phyloP scores from a whole-genome alignment of 64 coral and sea anemone genomes.

The Anthopleura sola region DNA sequence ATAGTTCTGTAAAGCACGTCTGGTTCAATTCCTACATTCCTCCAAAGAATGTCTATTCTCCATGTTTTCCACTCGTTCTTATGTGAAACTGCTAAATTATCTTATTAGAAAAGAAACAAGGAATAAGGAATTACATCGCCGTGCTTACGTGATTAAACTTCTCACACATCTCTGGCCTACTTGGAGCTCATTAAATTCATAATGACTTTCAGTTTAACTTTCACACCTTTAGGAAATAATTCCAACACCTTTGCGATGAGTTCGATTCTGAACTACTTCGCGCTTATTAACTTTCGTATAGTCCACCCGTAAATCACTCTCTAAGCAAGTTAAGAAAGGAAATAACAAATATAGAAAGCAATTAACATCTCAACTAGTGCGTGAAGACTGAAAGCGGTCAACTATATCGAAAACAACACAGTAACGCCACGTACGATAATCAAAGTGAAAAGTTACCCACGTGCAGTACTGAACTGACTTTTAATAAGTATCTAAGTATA shows the following conservation, averaged over 20 bases:
- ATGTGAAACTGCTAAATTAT: too few species aligned
- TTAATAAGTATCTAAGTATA: constrained; percentile 2
- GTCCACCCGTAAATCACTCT: too few species aligned
- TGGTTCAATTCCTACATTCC: too few species aligned
- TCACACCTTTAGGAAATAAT: neutral
- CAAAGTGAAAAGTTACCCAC: neutral
- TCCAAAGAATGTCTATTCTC: too few species aligned
- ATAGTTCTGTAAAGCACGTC: neutral
- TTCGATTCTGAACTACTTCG: neutral
- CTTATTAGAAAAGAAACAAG: too few species aligned
- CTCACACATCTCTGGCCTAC: neutral
- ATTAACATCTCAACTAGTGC: neutral
- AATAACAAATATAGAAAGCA: neutral
- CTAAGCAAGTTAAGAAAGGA: neutral
- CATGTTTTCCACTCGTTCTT: too few species aligned
- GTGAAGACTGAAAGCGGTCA: neutral
- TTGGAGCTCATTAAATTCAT: neutral
- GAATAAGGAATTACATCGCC: too few species aligned
- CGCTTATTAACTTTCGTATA: neutral
- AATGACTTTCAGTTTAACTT: neutral
- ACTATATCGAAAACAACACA: neutral
- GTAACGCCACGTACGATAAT: neutral
- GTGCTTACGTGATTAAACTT: neutral
- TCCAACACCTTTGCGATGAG: neutral
- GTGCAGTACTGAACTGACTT: neutral